Percentiles rank a stretch among this genome's conserved stretches.
These are phyloP conservation scores for Antitype chi DNA, from an alignment of 2,888 invertebrate species.

Conservation along the genomic window DNA sequence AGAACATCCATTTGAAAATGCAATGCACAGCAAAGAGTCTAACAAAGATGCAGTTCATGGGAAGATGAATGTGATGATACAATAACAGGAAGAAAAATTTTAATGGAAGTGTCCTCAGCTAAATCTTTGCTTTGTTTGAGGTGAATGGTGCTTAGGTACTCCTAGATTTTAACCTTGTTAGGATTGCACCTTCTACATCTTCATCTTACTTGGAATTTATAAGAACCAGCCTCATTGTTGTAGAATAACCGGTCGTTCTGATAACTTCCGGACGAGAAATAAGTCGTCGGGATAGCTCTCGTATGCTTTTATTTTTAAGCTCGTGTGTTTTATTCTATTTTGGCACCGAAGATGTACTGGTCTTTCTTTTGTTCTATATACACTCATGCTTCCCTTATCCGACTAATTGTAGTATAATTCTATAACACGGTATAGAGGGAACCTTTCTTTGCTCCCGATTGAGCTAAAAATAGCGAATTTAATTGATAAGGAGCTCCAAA, in stretches of 20 bases:
- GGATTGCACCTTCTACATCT: constrained; percentile 16
- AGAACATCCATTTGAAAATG: constrained; percentile 30
- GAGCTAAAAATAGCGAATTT: constrained; percentile 29
- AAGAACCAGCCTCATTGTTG: constrained; percentile 76
- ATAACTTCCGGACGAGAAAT: constrained; percentile 87
- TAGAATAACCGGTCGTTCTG: constrained; percentile 83
- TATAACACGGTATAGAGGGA: background rate
- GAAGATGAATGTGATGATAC: background rate
- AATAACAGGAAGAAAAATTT: background rate
- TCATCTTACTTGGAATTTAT: background rate
- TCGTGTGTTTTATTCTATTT: constrained; percentile 81
- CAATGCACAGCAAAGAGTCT: background rate
- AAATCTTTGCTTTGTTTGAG: background rate
- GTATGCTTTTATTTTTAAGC: constrained; percentile 82
- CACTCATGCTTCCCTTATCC: constrained; percentile 22
- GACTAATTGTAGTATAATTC: background rate
- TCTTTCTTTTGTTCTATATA: constrained; percentile 72
- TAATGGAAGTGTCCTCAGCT: background rate
- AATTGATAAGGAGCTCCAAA: constrained; percentile 8
- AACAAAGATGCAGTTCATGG: background rate
- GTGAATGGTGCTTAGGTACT: background rate
- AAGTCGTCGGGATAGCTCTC: constrained; percentile 80
- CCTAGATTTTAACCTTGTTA: background rate
- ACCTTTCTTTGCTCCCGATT: constrained; percentile 15
- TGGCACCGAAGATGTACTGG: constrained; percentile 77